These are phyloP conservation scores for Antheraea mylitta DNA, from an alignment of 1,140 invertebrate species.

Conservation along the genomic window DNA sequence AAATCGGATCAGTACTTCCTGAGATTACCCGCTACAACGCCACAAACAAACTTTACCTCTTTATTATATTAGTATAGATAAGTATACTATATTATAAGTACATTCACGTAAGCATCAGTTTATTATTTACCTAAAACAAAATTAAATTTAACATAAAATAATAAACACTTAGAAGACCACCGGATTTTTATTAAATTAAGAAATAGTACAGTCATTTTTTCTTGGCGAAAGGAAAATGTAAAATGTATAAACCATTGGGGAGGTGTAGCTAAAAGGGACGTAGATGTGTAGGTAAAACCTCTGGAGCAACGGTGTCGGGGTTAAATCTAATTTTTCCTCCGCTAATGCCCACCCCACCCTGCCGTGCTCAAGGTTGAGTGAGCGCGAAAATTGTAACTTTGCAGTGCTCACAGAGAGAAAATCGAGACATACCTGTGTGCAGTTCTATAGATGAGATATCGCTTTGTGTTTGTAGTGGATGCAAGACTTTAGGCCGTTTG, in stretches of 20 bases:
- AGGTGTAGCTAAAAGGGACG: conserved; percentile 47
- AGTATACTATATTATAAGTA: too few relatives aligned
- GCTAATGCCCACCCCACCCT: conserved; percentile 48
- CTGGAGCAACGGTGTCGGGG: conserved; percentile 52
- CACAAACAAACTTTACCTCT: too few relatives aligned
- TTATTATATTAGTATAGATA: too few relatives aligned
- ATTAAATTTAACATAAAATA: too few relatives aligned
- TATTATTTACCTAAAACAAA: too few relatives aligned
- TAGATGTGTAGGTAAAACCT: conserved; percentile 44
- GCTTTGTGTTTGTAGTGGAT: not conserved
- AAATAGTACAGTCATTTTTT: conserved; percentile 40
- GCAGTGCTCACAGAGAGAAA: conserved; percentile 26
- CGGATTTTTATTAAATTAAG: conserved; percentile 29
- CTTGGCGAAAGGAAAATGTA: conserved; percentile 43
- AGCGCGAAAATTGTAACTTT: conserved; percentile 66
- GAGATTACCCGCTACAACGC: too few relatives aligned
- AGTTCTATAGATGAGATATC: not conserved
- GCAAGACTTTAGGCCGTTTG: not conserved
- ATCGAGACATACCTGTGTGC: conserved; percentile 12
- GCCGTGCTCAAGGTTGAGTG: conserved; percentile 59
- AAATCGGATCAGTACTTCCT: too few relatives aligned
- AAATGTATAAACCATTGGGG: conserved; percentile 55
- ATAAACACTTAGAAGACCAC: not conserved
- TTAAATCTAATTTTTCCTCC: conserved; percentile 72
- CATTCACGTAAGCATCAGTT: too few relatives aligned